Conservation (phyloP, 2,888 invertebrate species). For the Scrobipalpa costella region DNA sequence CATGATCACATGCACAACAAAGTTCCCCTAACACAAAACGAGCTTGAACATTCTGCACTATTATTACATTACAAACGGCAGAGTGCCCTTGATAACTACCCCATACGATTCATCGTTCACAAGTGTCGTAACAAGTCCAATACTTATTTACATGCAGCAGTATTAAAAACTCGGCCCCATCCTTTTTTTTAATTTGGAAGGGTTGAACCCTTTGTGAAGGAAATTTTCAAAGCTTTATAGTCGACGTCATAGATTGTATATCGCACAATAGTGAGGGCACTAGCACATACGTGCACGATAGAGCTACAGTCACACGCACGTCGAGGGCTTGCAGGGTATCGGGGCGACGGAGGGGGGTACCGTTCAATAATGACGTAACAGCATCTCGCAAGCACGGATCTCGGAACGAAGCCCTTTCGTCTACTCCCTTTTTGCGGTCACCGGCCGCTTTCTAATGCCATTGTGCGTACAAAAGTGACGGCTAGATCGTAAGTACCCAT, state of each 20-base stretch:
- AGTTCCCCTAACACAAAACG: conserved; percentile 57
- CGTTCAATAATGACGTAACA: conserved; percentile 72
- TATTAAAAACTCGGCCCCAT: conserved; percentile 76
- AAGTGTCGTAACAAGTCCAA: conserved; percentile 78
- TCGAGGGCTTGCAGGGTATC: conserved; percentile 39
- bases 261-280: conserved; percentile 62
- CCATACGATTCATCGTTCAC: conserved; percentile 68
- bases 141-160: conserved; percentile 77
- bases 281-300: conserved; percentile 52
- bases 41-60: conserved; percentile 65
- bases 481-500: conserved; percentile 59
- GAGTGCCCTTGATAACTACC: conserved; percentile 77
- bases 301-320: conserved; percentile 48
- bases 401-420: conserved; percentile 63
- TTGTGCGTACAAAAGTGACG: conserved; percentile 66
- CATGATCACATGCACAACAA: conserved; percentile 46
- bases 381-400: conserved; percentile 63
- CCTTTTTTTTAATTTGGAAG: conserved; percentile 65
- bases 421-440: conserved; percentile 76
- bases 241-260: conserved; percentile 61
- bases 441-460: conserved; percentile 75
- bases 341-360: conserved; percentile 49
- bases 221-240: conserved; percentile 54
- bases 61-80: conserved; percentile 74
- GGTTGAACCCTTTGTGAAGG: conserved; percentile 77